These are phyloP conservation scores for Syngnathus floridae DNA, from an alignment of 2,113 vertebrate species.

Conservation along the genomic window DNA sequence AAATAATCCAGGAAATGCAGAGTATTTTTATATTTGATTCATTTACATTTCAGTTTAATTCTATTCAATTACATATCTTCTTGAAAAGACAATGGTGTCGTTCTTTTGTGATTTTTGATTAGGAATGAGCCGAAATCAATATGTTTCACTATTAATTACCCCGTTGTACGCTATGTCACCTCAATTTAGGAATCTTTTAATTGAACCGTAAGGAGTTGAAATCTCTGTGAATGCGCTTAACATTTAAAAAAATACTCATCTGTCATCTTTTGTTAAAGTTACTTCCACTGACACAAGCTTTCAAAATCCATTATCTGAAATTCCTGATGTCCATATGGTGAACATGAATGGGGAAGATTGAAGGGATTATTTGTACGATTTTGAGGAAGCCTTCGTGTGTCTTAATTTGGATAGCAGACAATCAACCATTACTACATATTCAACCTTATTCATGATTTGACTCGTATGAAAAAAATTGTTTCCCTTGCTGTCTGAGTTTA, in stretches of 20 bases:
- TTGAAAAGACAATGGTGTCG: background rate
- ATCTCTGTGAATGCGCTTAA: conserved; percentile 9
- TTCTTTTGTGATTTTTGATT: conserved; percentile 7
- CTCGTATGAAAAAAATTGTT: conserved; percentile 1
- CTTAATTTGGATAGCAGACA: conserved; percentile 18
- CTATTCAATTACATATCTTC: background rate
- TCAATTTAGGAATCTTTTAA: background rate
- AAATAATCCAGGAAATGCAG: conserved; percentile 36
- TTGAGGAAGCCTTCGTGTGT: conserved; percentile 15
- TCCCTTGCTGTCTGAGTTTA: conserved; percentile 14
- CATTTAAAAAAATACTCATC: background rate
- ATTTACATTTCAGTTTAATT: conserved; percentile 23
- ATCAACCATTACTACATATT: conserved; percentile 11
- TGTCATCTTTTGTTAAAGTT: conserved; percentile 7
- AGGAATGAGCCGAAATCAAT: conserved; percentile 4
- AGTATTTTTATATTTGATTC: conserved; percentile 43
- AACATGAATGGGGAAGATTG: background rate
- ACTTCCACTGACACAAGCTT: conserved; percentile 1
- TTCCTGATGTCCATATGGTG: conserved; percentile 26
- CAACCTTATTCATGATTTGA: conserved; percentile 30
- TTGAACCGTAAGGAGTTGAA: background rate
- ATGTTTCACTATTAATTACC: background rate
- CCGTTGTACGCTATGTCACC: background rate
- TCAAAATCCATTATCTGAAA: background rate
- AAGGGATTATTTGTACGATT: conserved; percentile 32